Evolutionary conservation across 2,888 invertebrate genomes (phyloP).

Genomic region (Heliconius erato): DNA sequence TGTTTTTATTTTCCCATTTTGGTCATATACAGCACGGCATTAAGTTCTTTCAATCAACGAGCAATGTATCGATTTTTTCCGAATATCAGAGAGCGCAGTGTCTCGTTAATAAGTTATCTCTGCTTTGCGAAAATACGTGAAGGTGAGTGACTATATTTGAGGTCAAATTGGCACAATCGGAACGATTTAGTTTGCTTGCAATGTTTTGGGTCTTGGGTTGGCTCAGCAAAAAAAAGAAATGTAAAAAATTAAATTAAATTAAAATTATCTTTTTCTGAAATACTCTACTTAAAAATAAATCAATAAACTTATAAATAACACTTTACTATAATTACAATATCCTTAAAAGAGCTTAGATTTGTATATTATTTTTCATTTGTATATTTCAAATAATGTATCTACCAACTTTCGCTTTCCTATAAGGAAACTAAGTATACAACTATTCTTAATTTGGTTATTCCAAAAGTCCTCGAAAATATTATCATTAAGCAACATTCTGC

Average conservation of each 20-base stretch:
- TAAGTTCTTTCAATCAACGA: neutral
- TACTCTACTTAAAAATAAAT: no score
- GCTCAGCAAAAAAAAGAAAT: no score
- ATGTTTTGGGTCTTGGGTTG: no score
- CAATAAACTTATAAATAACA: no score
- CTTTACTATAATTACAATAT: neutral
- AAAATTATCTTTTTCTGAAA: no score
- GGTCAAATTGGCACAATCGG: no score
- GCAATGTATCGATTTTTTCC: neutral
- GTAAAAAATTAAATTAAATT: no score
- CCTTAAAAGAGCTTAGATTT: neutral
- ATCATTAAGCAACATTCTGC: conserved; percentile 28
- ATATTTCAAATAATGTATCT: no score
- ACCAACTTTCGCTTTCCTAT: neutral
- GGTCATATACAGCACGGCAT: neutral
- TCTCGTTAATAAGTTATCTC: neutral
- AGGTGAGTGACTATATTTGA: no score
- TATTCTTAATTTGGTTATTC: neutral
- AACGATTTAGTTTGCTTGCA: no score
- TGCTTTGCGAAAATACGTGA: neutral
- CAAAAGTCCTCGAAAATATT: neutral
- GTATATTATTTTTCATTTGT: no score
- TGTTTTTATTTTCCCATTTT: neutral
- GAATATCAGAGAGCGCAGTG: neutral
- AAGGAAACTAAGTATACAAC: neutral